Evolutionary conservation across 2,113 vertebrate genomes (phyloP), one percentile per base, ranked within the genome.

Genomic region (Xerus inauris): DNA sequence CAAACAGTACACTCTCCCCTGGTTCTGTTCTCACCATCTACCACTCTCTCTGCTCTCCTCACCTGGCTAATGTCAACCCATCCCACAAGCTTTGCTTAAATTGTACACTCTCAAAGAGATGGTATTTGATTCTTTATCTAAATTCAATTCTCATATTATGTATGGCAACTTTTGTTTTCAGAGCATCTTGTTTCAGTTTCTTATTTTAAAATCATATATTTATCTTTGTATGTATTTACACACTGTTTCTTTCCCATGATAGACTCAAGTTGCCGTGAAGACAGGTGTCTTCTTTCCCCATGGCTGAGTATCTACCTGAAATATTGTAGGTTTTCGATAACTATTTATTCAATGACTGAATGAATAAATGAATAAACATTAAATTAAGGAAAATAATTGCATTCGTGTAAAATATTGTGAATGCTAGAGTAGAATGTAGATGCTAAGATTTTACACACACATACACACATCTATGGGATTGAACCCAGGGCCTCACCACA

Each of bases 151-250:
- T 45, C 42, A 40, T 72, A 28, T 40, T 87, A 73, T 84, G 71
- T 6, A 71, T 17, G 47, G 14, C 5, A 67, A 38, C 42, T 57
- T 57, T 57, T 57, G 8, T 57, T 57, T 57, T 57, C 54, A 57
- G 54, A 62, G 24, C 59, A 62, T 62, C 9, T 62, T 24, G 40
- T 42, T 30, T 42, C 35, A n/a, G 2, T 32, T 81, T 87, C 13
- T 89, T 47, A 90, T 54, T 67, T 89, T 67, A 72, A 96, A 88
- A 89, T 28, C 30, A 22, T 54, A 11, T 76, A n/a, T 71, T 86
- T 67, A 69, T 54, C 17, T 93, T 92, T 62, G 4, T 73, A 90
- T 88, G 51, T 94, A 72, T 57, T 84, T 59, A 45, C 5, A 24
- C 30, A 51, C n/a, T 64, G 24, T 22, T 73, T 77, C 40, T 69